Evolutionary conservation across 92 coral and sea anemone genomes (phyloP).

Genomic region (Blastomussa wellsi): DNA sequence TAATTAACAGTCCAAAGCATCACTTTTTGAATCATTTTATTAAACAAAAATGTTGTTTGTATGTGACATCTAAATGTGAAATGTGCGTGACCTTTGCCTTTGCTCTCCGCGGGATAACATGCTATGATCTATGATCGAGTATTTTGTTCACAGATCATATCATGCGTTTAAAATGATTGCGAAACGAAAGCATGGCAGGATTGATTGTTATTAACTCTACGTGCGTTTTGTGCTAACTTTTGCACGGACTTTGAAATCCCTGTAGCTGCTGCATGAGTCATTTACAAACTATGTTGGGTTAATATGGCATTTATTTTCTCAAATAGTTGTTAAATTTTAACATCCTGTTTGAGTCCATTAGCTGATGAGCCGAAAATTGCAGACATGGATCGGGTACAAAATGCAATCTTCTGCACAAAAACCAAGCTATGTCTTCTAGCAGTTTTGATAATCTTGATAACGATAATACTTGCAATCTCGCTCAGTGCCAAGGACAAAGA

Average conservation of each 20-base stretch:
- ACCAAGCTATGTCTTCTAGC: not conserved
- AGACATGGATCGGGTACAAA: not conserved
- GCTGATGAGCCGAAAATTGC: not conserved
- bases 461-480: slow-evolving; percentile 2
- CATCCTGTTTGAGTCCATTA: not conserved
- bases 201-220: not conserved
- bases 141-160: not conserved
- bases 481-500: not conserved
- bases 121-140: not conserved
- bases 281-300: too few relatives aligned
- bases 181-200: not conserved
- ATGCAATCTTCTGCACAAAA: slow-evolving; percentile 7
- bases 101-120: too few relatives aligned
- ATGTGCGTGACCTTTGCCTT: too few relatives aligned
- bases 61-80: too few relatives aligned
- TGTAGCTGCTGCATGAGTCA: too few relatives aligned
- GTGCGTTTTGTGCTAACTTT: not conserved
- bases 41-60: too few relatives aligned
- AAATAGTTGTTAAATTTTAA: not conserved
- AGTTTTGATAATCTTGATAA: not conserved
- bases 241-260: too few relatives aligned
- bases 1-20: too few relatives aligned
- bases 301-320: not conserved
- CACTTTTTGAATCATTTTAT: too few relatives aligned
- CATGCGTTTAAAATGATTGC: not conserved